These are phyloP conservation scores for Temnothorax unifasciatus DNA, from an alignment of 2,888 invertebrate genomes.

Conservation along the genomic window DNA sequence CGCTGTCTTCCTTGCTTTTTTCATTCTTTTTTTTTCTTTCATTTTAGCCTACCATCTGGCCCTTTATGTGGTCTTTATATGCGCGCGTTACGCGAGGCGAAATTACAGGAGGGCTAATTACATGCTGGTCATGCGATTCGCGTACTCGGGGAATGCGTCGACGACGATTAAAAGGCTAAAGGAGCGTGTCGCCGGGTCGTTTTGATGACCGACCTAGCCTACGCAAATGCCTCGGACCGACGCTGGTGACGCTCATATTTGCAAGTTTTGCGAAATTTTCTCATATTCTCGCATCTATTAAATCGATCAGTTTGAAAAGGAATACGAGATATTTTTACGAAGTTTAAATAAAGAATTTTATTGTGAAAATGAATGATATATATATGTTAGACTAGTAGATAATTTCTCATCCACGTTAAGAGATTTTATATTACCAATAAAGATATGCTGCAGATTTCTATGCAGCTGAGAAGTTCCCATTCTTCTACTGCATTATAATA, in stretches of 20 bases:
- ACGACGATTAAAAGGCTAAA: constrained; percentile 52
- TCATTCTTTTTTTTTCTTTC: constrained; percentile 42
- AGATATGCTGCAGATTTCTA: background rate
- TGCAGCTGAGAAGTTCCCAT: background rate
- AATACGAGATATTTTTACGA: background rate
- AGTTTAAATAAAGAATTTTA: background rate
- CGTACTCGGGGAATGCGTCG: constrained; percentile 46
- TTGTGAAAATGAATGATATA: background rate
- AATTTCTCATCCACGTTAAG: background rate
- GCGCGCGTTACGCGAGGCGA: constrained; percentile 65
- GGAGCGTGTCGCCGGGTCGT: constrained; percentile 28
- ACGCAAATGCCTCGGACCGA: background rate
- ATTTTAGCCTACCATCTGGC: constrained; percentile 58
- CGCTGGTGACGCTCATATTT: background rate
- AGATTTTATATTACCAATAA: background rate
- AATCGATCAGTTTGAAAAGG: background rate
- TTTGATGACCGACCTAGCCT: constrained; percentile 19
- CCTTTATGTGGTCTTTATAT: constrained; percentile 51
- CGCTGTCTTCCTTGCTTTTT: background rate
- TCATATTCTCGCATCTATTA: background rate
- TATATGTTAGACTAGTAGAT: background rate
- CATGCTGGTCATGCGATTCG: constrained; percentile 73
- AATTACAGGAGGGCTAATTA: constrained; percentile 78
- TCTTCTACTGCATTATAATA: background rate
- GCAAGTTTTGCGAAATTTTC: constrained; percentile 11